Base-by-base conservation (phyloP, 2,888 invertebrate species). In the Galeopsomyia nigrocyanea region DNA sequence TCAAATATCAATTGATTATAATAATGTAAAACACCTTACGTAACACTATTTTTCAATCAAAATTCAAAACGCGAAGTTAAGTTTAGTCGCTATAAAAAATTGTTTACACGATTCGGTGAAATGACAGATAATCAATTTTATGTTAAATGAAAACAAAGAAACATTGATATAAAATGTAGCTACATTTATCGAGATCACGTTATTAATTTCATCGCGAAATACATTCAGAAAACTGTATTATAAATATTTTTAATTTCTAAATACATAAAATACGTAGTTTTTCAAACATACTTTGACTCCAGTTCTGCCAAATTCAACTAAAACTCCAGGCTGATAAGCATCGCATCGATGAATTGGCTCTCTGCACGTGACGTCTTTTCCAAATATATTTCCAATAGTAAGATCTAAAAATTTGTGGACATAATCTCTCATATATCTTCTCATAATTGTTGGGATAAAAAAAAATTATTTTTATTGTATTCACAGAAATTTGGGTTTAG, bases 261-360 rank as follows among this genome's bases (percentile, higher is more conserved):
- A 21, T 56, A 56, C 5, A 56, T 9, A 19, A 14, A 21, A 26
- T 10, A 13, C 16, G 3, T 22, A 26, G 22, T 16, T 26, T 1
- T 56, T 56, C 3, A 21, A 66, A 66, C 74, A n/a, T 82, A 84
- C 85, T 76, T 79, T 82, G 47, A 82, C 66, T 61, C 74, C 75
- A 1, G 83, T 84, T 76, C 83, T 79, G 57, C 84, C 84, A 68
- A 85, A 78, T 79, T 84, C 85, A 49, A 81, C 77, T 58, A 85
- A 76, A 61, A 78, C 78, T 53, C 85, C 84, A 5, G 85, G 85
- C 73, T 85, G 85, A 78, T 84, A 84, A 57, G 78, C 79, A 74
- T 85, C 85, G 47, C 84, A 85, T 68, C 78, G 80, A 76, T 82
- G 77, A 31, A 84, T 78, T 0, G 83, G 82, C 71, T 84, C 84